Evolutionary conservation across 2,888 invertebrate genomes (phyloP).

Genomic region (Zygogramma bicolorata): DNA sequence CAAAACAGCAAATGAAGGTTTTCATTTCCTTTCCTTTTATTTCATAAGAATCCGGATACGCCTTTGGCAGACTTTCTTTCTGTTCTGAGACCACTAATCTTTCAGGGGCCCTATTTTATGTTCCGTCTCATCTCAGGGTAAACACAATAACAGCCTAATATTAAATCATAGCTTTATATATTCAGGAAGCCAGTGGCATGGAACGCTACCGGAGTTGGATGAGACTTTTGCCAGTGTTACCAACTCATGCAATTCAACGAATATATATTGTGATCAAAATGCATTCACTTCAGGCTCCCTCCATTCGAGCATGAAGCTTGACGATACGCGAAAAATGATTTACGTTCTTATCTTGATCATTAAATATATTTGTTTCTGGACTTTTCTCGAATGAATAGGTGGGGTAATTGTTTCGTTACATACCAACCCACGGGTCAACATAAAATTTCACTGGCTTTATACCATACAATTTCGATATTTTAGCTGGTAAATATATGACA

Average conservation of each 20-base stretch:
- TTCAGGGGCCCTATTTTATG: background rate
- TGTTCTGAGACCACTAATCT: background rate
- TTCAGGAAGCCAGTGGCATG: slow-evolving; percentile 29
- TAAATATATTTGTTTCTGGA: no score
- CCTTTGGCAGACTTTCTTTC: background rate
- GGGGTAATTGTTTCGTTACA: no score
- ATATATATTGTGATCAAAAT: slow-evolving; percentile 1
- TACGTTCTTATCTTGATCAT: background rate
- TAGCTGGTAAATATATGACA: no score
- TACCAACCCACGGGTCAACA: no score
- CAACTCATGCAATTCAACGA: slow-evolving; percentile 11
- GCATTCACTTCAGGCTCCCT: background rate
- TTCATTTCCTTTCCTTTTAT: no score
- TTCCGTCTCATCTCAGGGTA: background rate
- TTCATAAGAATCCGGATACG: no score
- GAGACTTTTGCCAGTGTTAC: slow-evolving; percentile 26
- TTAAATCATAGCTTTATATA: slow-evolving; percentile 35
- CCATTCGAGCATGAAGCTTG: slow-evolving; percentile 2
- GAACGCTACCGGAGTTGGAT: slow-evolving; percentile 18
- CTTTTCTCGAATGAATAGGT: no score
- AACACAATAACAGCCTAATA: slow-evolving; percentile 28
- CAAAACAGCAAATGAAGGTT: no score
- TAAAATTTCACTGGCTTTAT: no score
- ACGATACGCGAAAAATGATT: no score
- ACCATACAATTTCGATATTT: no score